Percentiles rank a stretch among this genome's conserved stretches.
These are phyloP conservation scores for Tinamus major DNA, from an alignment of 2,797 vertebrate genomes.

Conservation along the genomic window DNA sequence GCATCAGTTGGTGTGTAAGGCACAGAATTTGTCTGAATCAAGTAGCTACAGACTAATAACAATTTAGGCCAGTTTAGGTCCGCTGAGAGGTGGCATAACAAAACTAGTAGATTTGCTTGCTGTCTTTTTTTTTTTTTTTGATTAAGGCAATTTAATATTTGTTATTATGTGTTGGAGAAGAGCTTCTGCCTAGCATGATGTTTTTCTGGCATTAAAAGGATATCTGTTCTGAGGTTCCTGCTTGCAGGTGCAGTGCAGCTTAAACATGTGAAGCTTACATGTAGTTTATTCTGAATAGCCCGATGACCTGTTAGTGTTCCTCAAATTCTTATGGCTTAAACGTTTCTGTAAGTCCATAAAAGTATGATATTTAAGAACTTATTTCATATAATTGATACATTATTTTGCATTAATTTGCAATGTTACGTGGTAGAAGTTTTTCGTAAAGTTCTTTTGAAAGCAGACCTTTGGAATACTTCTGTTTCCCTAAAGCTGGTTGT, in stretches of 20 bases:
- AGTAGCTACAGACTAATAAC: background rate
- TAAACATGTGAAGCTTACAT: background rate
- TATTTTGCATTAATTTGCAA: background rate
- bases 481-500: background rate
- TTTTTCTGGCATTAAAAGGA: background rate
- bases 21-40: background rate
- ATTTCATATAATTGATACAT: background rate
- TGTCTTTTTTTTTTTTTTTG: background rate
- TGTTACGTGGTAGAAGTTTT: background rate
- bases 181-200: background rate
- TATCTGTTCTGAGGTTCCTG: background rate
- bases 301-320: background rate
- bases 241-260: background rate
- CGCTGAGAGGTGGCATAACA: background rate
- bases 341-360: background rate
- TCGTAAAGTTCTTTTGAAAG: background rate
- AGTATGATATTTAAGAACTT: background rate
- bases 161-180: background rate
- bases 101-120: accelerated
- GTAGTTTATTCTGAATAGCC: background rate
- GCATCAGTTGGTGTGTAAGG: background rate
- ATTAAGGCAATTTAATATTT: background rate
- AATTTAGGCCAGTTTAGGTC: background rate
- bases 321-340: background rate
- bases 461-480: background rate